A percentile compares a stretch with the other conserved stretches of the same genome.
Evolutionary conservation across 2,113 vertebrate species (phyloP).

Genomic region (Zosterops pallidus): DNA sequence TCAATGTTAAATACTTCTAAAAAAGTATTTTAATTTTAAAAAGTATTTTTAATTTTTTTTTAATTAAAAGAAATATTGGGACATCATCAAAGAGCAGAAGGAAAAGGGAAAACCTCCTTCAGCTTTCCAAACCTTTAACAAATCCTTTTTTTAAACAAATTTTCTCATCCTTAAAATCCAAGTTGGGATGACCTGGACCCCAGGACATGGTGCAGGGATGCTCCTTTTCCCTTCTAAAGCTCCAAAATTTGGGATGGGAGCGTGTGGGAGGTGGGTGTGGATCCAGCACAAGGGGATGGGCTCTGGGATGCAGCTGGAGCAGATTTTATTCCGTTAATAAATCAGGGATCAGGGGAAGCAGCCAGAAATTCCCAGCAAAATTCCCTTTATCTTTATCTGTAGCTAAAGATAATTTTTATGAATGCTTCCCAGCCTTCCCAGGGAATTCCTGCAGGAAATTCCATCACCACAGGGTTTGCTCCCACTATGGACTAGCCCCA

Average conservation of each 20-base stretch:
- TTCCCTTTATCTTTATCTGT: not conserved
- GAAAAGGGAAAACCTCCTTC: not conserved
- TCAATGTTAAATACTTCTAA: fast-evolving
- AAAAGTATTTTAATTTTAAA: not conserved
- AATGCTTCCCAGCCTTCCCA: not conserved
- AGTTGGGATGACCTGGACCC: not conserved
- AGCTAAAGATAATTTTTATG: not conserved
- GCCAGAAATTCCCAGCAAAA: not conserved
- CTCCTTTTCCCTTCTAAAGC: not conserved
- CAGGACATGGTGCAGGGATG: not conserved
- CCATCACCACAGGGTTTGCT: not conserved
- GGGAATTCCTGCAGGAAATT: not conserved
- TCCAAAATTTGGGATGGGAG: not conserved
- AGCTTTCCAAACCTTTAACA: not conserved
- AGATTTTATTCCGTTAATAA: fast-evolving
- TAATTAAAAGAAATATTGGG: not conserved
- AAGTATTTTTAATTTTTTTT: not conserved
- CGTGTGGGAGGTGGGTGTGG: not conserved
- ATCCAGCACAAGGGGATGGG: not conserved
- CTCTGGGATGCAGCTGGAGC: fast-evolving
- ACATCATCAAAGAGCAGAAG: not conserved
- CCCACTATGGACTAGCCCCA: not conserved
- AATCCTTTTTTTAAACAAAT: not conserved
- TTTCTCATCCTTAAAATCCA: fast-evolving
- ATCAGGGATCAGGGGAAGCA: not conserved